Evolutionary conservation across 2,113 vertebrate species (phyloP), one percentile per base, ranked within the genome.

Genomic region (Brachyhypopomus occidentalis): DNA sequence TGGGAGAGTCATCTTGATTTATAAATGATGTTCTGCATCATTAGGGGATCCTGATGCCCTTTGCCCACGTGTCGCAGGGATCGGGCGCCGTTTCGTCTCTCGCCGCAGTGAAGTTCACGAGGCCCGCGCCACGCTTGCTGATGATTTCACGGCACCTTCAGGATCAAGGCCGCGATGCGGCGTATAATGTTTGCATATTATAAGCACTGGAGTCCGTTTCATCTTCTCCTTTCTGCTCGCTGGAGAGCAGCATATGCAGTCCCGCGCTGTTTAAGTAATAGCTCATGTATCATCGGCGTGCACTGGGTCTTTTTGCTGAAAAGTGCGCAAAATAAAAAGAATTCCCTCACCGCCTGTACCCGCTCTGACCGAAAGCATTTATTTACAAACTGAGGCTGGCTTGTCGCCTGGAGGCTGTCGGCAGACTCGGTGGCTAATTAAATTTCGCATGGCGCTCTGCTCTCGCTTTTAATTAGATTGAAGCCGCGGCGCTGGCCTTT

Each of bases 351-450:
- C 2, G 48, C 74, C 55, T 79, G 38, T 1, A 75, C 72, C 41
- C 38, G 5, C 22, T 48, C 60, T 82, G 45, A 69, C 19, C 9
- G 41, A 45, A 45, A 11, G 41, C 41, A 45, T 45, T 75, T 64
- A 55, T 64, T 83, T 60, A 38, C 70, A 83, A 80, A 77, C 72
- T 75, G 70, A 58, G 55, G 25, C 22, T 73, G 58, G 14, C 81
- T 63, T 70, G n/a, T 48, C 23, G 52, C 34, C 79, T 62, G 11
- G 78, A 71, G 80, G 66, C 88, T 86, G 70, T 27, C 22, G 87
- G 87, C 83, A 80, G 82, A 90, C 85, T 89, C 88, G 86, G 81
- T 88, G 80, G 84, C 85, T 88, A 86, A 90, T 90, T 91, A 87
- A 84, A 86, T 88, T 84, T 77, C 45, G 12, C 88, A 79, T 83